These are phyloP conservation scores for Sigmodon hispidus DNA, from an alignment of 2,113 vertebrate genomes.

Conservation along the genomic window DNA sequence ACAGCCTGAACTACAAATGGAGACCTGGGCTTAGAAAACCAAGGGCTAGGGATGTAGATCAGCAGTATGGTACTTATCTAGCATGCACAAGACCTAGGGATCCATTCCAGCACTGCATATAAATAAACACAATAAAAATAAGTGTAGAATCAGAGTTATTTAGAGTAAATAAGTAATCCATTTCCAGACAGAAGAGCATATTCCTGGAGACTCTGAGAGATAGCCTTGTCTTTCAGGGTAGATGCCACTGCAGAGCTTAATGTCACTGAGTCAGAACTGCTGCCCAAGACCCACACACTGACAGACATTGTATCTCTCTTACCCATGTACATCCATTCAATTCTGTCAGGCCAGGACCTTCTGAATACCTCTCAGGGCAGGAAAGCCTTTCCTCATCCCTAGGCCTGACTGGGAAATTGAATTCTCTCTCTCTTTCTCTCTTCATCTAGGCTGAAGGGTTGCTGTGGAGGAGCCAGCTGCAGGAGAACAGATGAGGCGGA, in stretches of 20 bases:
- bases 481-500: not conserved
- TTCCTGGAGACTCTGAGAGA: not conserved
- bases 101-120: not conserved
- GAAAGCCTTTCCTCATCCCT: not conserved
- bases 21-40: not conserved
- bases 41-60: not conserved
- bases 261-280: not conserved
- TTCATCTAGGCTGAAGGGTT: constrained; percentile 36
- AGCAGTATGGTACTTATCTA: too few relatives aligned
- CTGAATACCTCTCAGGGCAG: not conserved
- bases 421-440: constrained; percentile 38
- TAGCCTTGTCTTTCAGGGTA: not conserved
- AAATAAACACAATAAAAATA: not conserved
- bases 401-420: constrained; percentile 1
- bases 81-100: not conserved
- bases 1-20: not conserved
- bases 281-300: fast-evolving
- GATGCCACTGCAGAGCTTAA: not conserved
- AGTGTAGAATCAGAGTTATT: not conserved
- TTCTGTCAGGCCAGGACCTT: not conserved
- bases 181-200: fast-evolving
- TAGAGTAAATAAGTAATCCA: not conserved
- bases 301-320: fast-evolving
- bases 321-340: fast-evolving
- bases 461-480: not conserved